Conservation (phyloP, 2,797 vertebrate species). For the Myotis findleyi region DNA sequence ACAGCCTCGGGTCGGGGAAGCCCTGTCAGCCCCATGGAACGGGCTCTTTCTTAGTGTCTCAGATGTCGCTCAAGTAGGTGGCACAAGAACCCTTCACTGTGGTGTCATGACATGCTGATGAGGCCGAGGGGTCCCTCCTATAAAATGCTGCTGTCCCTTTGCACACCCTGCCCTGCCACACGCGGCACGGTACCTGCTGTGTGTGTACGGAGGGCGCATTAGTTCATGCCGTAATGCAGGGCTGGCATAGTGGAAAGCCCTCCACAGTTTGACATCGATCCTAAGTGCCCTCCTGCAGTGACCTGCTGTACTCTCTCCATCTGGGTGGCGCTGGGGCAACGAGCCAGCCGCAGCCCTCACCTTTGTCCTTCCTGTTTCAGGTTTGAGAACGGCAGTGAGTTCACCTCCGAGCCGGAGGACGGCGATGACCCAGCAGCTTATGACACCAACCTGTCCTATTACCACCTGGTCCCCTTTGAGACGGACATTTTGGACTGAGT, state of each 20-base stretch:
- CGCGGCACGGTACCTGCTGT: accelerated
- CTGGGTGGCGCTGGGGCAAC: accelerated
- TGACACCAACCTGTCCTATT: slow-evolving; percentile 98
- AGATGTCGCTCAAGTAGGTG: background rate
- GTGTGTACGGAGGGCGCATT: background rate
- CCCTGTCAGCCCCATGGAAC: background rate
- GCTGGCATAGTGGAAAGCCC: background rate
- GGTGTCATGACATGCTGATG: background rate
- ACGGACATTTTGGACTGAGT: slow-evolving; percentile 97
- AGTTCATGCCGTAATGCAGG: background rate
- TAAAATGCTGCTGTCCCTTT: background rate
- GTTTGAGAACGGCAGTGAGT: slow-evolving; percentile 93
- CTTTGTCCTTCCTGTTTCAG: slow-evolving; percentile 83
- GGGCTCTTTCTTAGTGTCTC: background rate
- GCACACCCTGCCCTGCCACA: background rate
- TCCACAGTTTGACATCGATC: background rate
- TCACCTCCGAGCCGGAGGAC: slow-evolving; percentile 90
- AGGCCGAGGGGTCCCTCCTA: background rate
- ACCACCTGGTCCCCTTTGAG: slow-evolving; percentile 98
- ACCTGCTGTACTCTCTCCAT: background rate
- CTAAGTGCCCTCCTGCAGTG: background rate
- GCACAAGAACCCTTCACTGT: background rate
- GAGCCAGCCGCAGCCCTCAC: background rate
- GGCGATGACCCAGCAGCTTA: slow-evolving; percentile 94
- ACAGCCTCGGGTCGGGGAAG: background rate